Conservation (phyloP, 1,140 invertebrate genomes). For the Harpegnathos saltator region DNA sequence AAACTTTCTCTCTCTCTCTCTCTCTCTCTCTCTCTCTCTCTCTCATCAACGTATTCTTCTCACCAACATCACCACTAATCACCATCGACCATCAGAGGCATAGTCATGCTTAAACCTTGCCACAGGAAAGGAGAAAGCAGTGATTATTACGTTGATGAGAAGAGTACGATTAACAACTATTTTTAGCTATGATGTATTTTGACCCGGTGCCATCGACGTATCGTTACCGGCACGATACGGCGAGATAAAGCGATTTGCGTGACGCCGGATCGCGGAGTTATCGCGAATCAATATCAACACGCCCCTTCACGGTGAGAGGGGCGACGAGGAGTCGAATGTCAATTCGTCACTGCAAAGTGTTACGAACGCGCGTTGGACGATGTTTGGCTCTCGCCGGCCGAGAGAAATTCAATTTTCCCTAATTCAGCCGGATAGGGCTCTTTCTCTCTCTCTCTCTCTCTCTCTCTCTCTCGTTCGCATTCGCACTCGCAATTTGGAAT, state of each 20-base stretch:
- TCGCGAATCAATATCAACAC: background rate
- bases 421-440: background rate
- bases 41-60: too few species aligned
- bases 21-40: too few species aligned
- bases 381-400: background rate
- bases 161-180: too few species aligned
- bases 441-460: too few species aligned
- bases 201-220: background rate
- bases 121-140: too few species aligned
- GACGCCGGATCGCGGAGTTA: background rate
- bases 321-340: background rate
- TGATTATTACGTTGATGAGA: too few species aligned
- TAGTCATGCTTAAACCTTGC: too few species aligned
- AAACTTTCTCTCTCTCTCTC: too few species aligned
- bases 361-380: background rate
- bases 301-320: background rate
- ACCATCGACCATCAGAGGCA: too few species aligned
- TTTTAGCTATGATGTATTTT: too few species aligned
- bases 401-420: conserved; percentile 27
- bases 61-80: too few species aligned
- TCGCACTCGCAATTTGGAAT: background rate
- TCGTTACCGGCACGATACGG: background rate
- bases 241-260: background rate
- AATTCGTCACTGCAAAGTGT: background rate
- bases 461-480: too few species aligned